Evolutionary conservation across 2,888 invertebrate species (phyloP), one percentile per base, ranked within the genome.

Genomic region (Andrena flavipes): DNA sequence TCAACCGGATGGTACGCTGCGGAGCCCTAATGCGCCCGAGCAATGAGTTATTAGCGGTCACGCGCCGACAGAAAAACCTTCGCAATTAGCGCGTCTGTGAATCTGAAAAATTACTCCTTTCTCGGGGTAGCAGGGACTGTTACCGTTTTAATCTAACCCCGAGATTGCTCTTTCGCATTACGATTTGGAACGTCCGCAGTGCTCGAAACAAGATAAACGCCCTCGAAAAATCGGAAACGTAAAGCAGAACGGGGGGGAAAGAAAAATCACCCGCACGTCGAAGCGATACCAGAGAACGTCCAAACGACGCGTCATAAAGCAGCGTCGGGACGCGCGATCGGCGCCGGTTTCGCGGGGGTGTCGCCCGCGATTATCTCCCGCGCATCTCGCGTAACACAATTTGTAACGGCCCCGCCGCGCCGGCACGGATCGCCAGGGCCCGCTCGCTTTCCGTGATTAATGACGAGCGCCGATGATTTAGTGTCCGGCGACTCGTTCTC

Each of bases 391-490:
- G 88, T 89, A 89, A 89, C 88, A 75, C 88, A 89, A 88, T 88
- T 88, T 88, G 88, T 88, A 88, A 88, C 87, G 77, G 67, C 81
- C 80, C 81, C 71, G 71, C 68, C 62, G 59, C 75, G 64, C 78
- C 78, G 84, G 69, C 70, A 83, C 80, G 87, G 60, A 85, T 85
- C 83, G 82, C 59, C 69, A 73, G 76, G 74, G 54, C 84, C 78
- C 89, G 86, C 87, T 90, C 89, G 87, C 88, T 85, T 85, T 82
- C 80, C 60, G 82, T 91, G 91, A 91, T 91, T 91, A 91, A 91
- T 87, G 90, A 91, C 85, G 87, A 85, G 86, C 74, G 67, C 67
- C 84, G 88, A 91, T 91, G 90, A 91, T 91, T 91, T 91, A 91
- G 89, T 84, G 83, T 54, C 84, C 81, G 73, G 85, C 76, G 85